Conservation (phyloP, 1,140 invertebrate species). For the Neoseiulus cucumeris region DNA sequence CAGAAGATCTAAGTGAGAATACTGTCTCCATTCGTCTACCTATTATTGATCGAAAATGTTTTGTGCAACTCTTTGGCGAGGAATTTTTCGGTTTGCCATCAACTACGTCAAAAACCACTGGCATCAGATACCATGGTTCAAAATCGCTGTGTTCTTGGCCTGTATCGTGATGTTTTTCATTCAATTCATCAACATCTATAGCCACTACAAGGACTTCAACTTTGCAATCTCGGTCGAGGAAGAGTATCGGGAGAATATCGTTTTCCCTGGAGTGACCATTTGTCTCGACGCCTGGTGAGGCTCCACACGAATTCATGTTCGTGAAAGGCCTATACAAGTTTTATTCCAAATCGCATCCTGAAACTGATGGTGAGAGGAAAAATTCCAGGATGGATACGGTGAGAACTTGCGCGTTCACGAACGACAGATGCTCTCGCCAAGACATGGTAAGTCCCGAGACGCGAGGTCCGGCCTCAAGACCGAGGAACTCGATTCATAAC, state of each 20-base stretch:
- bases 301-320: not conserved
- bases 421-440: not conserved
- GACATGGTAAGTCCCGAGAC: not conserved
- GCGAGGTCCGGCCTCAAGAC: not conserved
- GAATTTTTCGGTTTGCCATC: not conserved
- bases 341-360: no score
- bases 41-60: not conserved
- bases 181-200: not conserved
- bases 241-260: conserved; percentile 4
- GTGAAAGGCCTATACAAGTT: no score
- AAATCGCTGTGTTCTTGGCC: not conserved
- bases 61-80: not conserved
- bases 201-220: not conserved
- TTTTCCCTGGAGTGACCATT: not conserved
- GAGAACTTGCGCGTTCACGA: not conserved
- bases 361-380: no score
- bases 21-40: no score
- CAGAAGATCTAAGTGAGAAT: no score
- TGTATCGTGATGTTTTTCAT: not conserved
- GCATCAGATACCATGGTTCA: not conserved
- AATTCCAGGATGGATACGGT: not conserved
- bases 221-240: conserved; percentile 5
- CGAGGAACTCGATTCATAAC: no score
- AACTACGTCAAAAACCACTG: not conserved
- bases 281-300: not conserved